Evolutionary conservation across 2,888 invertebrate genomes (phyloP).

Genomic region (Drosophila kanekoi): DNA sequence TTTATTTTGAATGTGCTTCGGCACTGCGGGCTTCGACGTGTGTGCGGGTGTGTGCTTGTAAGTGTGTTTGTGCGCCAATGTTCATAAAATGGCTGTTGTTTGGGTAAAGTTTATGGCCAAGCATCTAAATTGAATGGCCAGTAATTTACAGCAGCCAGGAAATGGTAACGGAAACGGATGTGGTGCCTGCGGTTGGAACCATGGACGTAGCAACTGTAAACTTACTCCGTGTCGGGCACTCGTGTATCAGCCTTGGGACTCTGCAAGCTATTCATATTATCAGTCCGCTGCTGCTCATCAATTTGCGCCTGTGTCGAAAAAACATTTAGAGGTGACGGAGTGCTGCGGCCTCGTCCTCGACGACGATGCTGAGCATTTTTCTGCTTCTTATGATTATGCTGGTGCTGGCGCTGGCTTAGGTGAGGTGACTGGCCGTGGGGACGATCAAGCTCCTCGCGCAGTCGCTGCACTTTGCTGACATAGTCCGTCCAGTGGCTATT

Average conservation of each 20-base stretch:
- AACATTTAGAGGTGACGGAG: constrained; percentile 68
- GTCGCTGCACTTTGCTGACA: constrained; percentile 75
- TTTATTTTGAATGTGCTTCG: constrained; percentile 12
- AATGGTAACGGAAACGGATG: constrained; percentile 76
- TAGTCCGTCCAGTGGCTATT: constrained; percentile 73
- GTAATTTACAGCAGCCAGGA: constrained; percentile 71
- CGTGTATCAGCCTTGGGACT: constrained; percentile 63
- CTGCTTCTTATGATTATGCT: constrained; percentile 51
- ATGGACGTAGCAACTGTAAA: constrained; percentile 41
- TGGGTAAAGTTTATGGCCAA: constrained; percentile 63
- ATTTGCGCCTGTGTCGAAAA: constrained; percentile 76
- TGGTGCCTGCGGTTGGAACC: constrained; percentile 33
- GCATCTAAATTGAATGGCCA: constrained; percentile 68
- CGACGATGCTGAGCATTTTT: constrained; percentile 49
- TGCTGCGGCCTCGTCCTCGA: constrained; percentile 41
- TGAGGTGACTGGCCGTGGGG: constrained; percentile 60
- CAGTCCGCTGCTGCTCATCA: constrained; percentile 39
- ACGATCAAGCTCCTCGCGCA: constrained; percentile 83
- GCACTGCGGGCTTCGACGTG: background rate
- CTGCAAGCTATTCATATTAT: constrained; percentile 59
- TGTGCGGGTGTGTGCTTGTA: constrained; percentile 10
- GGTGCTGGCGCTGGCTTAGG: constrained; percentile 38
- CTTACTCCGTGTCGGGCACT: constrained; percentile 77
- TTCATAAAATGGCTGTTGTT: constrained; percentile 57
- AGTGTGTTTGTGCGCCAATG: constrained; percentile 15